Percentiles rank a stretch among this genome's conserved stretches.
Conservation (phyloP, 1,140 invertebrate species). For the Halesus radiatus region DNA sequence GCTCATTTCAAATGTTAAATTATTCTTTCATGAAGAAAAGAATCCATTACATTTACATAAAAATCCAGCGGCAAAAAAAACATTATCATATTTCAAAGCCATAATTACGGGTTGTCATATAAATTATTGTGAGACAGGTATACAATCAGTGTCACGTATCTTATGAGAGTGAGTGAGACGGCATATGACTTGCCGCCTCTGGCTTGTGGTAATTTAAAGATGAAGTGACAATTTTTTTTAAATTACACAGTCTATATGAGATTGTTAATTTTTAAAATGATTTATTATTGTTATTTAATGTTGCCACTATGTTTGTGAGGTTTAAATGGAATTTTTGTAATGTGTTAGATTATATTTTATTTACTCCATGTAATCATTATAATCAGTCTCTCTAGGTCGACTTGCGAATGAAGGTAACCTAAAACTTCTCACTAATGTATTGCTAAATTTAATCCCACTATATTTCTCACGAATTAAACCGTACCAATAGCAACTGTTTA, state of each 20-base stretch:
- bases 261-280: not conserved
- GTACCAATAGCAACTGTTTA: no score
- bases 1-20: not conserved
- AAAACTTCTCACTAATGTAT: no score
- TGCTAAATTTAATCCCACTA: no score
- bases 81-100: constrained; percentile 39
- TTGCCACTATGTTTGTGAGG: no score
- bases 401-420: no score
- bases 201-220: not conserved
- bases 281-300: no score
- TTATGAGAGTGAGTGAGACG: not conserved
- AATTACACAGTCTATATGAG: constrained; percentile 6
- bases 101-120: constrained; percentile 50
- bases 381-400: no score
- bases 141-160: constrained; percentile 3
- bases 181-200: not conserved
- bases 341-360: no score
- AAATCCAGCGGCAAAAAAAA: constrained; percentile 17
- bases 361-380: no score
- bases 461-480: no score
- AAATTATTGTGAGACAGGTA: constrained; percentile 29
- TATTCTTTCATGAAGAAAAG: constrained; percentile 28
- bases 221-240: constrained; percentile 26
- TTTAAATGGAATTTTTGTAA: no score
- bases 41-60: constrained; percentile 45